Base-by-base conservation (phyloP, 1,140 invertebrate species). In the Dreissena rostriformis region DNA sequence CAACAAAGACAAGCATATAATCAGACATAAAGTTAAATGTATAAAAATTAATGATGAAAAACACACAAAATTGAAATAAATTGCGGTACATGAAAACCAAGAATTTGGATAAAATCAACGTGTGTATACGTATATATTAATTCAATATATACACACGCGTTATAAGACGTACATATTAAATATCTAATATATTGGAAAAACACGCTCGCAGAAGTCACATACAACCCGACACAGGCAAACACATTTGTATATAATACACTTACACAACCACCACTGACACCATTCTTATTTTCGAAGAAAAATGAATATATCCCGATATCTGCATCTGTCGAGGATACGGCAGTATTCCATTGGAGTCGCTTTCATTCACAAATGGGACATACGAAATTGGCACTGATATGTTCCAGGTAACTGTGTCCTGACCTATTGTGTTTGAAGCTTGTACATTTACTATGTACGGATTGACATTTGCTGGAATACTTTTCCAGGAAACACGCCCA, bases 361-460 rank as follows among this genome's bases (percentile, higher is more conserved):
- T n/a, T 22, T 71, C 75, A 8, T 85, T 80, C 19, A 87, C 57
- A 15, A 15, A 61, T 15, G 65, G 79, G 22, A 19, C 57, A 66
- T 88, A 88, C 12, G 86, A 87, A 22, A 63, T 66, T 15, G 75
- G 80, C 49, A 88, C 87, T 5, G 10, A 70, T 12, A 88, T 0
- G 15, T 75, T 39, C 76, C 87, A 88, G 10, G 74, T 79, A 0
- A 63, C 66, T 17, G 10, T 65, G 67, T 78, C 65, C 17, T 55
- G 28, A 6, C 86, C 87, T 26, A 85, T 72, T 12, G 39, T 67
- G 61, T 87, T 88, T n/a, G 15, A 51, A 15, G 82, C 86, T 24
- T 28, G 66, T 15, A 78, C 86, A 19, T 29, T 53, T 14, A 88
- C 49, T 24, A 4, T 53, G 67, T 87, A 80, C 1, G 82, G 67